Evolutionary conservation across 2,113 vertebrate species (phyloP).

Genomic region (Nyctereutes procyonoides): DNA sequence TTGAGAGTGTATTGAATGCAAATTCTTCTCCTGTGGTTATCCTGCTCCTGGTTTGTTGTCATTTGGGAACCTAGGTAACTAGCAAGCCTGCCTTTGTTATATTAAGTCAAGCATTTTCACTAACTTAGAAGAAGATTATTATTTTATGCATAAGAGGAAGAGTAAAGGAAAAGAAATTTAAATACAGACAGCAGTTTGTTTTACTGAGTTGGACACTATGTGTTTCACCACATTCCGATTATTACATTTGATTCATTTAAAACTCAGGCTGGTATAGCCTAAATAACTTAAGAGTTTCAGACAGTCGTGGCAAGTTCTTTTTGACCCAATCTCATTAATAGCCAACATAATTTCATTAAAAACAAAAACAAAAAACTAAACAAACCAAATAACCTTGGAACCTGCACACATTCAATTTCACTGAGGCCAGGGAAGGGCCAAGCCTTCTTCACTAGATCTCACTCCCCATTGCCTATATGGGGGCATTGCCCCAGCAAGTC

Average conservation of each 20-base stretch:
- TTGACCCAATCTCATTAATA: background rate
- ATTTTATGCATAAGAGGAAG: background rate
- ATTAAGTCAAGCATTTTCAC: background rate
- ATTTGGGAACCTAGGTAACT: background rate
- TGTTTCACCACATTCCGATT: background rate
- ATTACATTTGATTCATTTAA: constrained; percentile 20
- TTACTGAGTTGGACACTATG: background rate
- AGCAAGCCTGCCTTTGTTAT: background rate
- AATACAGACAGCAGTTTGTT: background rate
- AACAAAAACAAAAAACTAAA: background rate
- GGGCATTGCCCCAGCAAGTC: too few species aligned
- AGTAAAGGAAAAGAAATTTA: background rate
- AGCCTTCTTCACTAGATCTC: background rate
- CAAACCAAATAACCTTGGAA: background rate
- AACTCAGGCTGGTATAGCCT: background rate
- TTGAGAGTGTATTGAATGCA: background rate
- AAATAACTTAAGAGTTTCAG: background rate
- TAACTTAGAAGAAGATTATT: background rate
- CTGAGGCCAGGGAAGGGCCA: too few species aligned
- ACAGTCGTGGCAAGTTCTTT: background rate
- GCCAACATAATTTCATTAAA: background rate
- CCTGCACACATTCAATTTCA: background rate
- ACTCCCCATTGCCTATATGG: background rate
- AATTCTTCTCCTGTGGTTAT: background rate
- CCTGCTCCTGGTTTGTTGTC: background rate